phyloP scores from a whole-genome alignment of 2,888 invertebrate species.

The Polietes domitor region DNA sequence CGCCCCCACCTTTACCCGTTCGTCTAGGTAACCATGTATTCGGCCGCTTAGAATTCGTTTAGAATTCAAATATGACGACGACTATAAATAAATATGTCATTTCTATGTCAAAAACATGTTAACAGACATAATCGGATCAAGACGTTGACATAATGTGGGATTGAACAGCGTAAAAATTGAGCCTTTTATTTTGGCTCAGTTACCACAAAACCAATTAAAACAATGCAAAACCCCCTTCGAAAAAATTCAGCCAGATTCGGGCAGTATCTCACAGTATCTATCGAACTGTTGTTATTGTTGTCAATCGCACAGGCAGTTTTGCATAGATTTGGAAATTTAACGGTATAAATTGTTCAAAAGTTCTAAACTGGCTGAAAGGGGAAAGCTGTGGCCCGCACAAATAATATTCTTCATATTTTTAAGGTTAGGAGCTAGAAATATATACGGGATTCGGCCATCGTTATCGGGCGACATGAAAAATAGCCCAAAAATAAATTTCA shows the following conservation, averaged over 20 bases:
- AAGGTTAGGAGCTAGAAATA: too few relatives aligned
- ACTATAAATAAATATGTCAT: constrained; percentile 63
- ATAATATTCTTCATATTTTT: neutral
- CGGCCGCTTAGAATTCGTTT: neutral
- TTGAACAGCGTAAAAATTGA: constrained; percentile 52
- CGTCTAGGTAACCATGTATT: neutral
- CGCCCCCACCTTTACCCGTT: neutral
- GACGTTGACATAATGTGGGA: constrained; percentile 75
- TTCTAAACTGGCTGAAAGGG: neutral
- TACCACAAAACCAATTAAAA: neutral
- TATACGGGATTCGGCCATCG: too few relatives aligned
- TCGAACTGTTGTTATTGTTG: constrained; percentile 13
- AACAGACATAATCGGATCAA: constrained; percentile 70
- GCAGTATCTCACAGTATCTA: neutral
- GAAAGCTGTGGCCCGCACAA: neutral
- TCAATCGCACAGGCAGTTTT: neutral
- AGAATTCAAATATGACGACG: constrained; percentile 25
- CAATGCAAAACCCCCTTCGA: constrained; percentile 14
- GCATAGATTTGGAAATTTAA: neutral
- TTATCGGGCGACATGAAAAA: too few relatives aligned
- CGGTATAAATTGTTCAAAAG: neutral
- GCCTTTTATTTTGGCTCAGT: neutral
- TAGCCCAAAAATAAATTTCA: neutral
- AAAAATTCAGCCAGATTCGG: constrained; percentile 10
- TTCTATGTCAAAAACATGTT: constrained; percentile 60